A percentile compares a stretch with the other conserved stretches of the same genome.
These are phyloP conservation scores for Epizoanthus ramosus DNA, from an alignment of 92 coral and sea anemone genomes.

Conservation along the genomic window DNA sequence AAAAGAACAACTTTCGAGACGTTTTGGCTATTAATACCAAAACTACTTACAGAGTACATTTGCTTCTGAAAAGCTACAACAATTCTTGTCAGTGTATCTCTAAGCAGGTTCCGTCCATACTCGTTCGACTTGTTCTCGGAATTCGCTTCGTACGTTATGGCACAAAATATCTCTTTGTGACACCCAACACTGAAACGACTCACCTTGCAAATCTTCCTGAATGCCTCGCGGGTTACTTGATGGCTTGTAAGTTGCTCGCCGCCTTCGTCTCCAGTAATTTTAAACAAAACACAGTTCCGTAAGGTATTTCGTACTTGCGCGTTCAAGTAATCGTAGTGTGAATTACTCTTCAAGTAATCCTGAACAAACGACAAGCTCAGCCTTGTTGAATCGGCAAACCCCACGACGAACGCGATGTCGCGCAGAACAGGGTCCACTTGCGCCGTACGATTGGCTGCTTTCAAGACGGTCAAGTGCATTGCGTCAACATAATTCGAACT, in stretches of 20 bases:
- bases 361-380: constrained; percentile 59
- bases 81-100: constrained; percentile 60
- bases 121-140: not conserved
- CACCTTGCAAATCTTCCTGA: constrained; percentile 72
- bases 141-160: constrained; percentile 2
- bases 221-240: constrained; percentile 78
- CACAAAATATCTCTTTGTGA: constrained; percentile 38
- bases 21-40: constrained; percentile 15
- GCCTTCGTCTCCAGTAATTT: constrained; percentile 54
- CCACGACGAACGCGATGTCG: constrained; percentile 68
- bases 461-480: constrained; percentile 65
- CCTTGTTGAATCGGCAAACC: constrained; percentile 65
- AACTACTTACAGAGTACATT: constrained; percentile 25
- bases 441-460: constrained; percentile 66
- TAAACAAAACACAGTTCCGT: constrained; percentile 66
- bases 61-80: constrained; percentile 55
- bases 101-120: constrained; percentile 9
- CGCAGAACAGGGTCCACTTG: constrained; percentile 66
- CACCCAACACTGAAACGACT: constrained; percentile 51
- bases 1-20: constrained; percentile 6
- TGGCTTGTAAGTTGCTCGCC: constrained; percentile 62
- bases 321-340: constrained; percentile 54
- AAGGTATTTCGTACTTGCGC: constrained; percentile 65
- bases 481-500: constrained; percentile 64
- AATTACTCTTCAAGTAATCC: constrained; percentile 50